These are phyloP conservation scores for Labeo rohita DNA, from an alignment of 2,113 vertebrate species.

Conservation along the genomic window DNA sequence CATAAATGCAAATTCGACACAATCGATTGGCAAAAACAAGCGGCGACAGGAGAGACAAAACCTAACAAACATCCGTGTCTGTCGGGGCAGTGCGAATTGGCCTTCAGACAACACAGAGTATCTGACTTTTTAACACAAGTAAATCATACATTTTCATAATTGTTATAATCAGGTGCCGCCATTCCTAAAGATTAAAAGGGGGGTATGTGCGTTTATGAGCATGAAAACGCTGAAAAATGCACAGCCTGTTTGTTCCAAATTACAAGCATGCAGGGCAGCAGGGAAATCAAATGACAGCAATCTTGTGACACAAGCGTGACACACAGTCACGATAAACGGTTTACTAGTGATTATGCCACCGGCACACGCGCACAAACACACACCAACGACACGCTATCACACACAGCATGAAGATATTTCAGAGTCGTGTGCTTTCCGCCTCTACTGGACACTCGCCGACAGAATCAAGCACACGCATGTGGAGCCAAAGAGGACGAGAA, in stretches of 20 bases:
- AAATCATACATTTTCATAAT: not conserved
- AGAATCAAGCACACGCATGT: not conserved
- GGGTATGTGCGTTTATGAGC: not conserved
- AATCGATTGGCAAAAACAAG: too few relatives aligned
- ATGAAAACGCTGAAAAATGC: not conserved
- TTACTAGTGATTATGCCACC: conserved; percentile 57
- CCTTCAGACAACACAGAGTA: not conserved
- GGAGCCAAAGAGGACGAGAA: not conserved
- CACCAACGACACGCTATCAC: not conserved
- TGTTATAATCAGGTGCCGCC: not conserved
- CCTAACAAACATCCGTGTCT: too few relatives aligned
- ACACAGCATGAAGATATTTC: not conserved
- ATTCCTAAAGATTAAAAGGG: not conserved
- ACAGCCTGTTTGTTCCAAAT: conserved; percentile 60
- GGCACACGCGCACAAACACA: conserved; percentile 26
- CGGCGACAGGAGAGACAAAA: too few relatives aligned
- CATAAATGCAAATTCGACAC: too few relatives aligned
- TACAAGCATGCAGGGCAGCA: conserved; percentile 61
- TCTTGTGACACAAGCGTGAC: conserved; percentile 67
- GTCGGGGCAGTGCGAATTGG: too few relatives aligned
- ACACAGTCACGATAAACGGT: conserved; percentile 49
- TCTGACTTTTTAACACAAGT: not conserved
- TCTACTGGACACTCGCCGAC: not conserved
- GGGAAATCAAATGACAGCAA: conserved; percentile 70
- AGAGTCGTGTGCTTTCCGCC: not conserved